Conservation (phyloP, 2,113 vertebrate species). For the Thalassarche chlororhynchos region DNA sequence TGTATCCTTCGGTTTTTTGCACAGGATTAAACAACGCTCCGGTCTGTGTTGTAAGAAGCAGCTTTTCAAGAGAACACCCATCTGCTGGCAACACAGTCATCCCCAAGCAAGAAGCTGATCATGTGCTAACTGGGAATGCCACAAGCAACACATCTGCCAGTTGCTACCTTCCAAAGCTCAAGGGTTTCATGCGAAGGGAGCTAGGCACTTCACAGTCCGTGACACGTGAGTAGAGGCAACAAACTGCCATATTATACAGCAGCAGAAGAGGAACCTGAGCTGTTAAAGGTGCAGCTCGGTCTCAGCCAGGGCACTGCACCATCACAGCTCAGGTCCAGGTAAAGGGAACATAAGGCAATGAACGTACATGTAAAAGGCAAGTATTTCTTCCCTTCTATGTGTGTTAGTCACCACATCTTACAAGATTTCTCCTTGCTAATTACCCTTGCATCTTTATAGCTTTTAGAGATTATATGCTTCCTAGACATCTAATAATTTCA, state of each 20-base stretch:
- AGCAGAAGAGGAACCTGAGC: neutral
- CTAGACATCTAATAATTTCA: neutral
- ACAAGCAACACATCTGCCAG: neutral
- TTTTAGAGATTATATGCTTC: neutral
- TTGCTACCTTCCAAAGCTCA: neutral
- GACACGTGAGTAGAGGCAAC: neutral
- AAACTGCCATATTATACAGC: neutral
- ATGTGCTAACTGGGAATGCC: neutral
- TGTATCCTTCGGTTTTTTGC: neutral
- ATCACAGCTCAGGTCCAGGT: neutral
- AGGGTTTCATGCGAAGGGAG: neutral
- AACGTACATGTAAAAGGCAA: neutral
- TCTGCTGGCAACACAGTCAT: neutral
- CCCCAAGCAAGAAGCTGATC: neutral
- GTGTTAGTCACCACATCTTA: neutral
- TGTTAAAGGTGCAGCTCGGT: neutral
- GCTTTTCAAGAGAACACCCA: neutral
- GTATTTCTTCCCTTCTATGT: neutral
- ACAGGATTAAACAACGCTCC: conserved; percentile 70
- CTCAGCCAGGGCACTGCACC: neutral
- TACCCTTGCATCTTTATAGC: neutral
- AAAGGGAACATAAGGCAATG: neutral
- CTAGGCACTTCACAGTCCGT: neutral
- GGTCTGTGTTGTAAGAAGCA: conserved; percentile 49
- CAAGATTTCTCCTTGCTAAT: neutral